Percentiles rank a stretch among this genome's conserved stretches.
phyloP scores from a whole-genome alignment of 92 coral and sea anemone genomes.

The Epizoanthus stellaris region DNA sequence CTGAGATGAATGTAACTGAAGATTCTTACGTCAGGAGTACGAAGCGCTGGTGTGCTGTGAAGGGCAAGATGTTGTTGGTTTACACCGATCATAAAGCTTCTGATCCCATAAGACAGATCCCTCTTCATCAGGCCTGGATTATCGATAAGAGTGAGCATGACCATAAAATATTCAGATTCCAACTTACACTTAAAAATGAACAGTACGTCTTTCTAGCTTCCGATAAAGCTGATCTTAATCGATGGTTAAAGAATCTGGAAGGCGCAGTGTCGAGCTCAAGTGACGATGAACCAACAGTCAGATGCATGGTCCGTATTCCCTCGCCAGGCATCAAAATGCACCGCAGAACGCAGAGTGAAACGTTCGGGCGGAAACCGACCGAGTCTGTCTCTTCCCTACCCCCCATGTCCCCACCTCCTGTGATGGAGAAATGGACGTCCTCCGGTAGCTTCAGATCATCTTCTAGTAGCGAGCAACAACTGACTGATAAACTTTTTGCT shows the following conservation, averaged over 20 bases:
- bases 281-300: slow-evolving; percentile 50
- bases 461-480: slow-evolving; percentile 9
- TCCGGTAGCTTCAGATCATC: slow-evolving; percentile 27
- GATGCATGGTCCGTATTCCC: slow-evolving; percentile 69
- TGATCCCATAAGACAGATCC: slow-evolving; percentile 75
- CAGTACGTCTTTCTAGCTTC: slow-evolving; percentile 58
- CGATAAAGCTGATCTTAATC: slow-evolving; percentile 68
- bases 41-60: slow-evolving; percentile 82
- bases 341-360: slow-evolving; percentile 73
- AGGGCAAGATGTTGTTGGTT: slow-evolving; percentile 70
- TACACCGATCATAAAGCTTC: slow-evolving; percentile 69
- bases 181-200: slow-evolving; percentile 62
- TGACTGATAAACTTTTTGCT: slow-evolving; percentile 79
- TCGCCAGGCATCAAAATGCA: slow-evolving; percentile 77
- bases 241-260: slow-evolving; percentile 78
- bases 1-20: slow-evolving; percentile 64
- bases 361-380: slow-evolving; percentile 56
- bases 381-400: slow-evolving; percentile 40
- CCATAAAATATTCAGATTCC: slow-evolving; percentile 66
- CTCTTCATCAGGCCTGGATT: slow-evolving; percentile 57
- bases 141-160: slow-evolving; percentile 71
- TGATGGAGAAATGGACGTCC: slow-evolving; percentile 37
- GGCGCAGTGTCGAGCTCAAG: slow-evolving; percentile 57
- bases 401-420: slow-evolving; percentile 1
- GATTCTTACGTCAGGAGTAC: slow-evolving; percentile 58